Percentiles rank a stretch among this genome's conserved stretches.
phyloP scores from a whole-genome alignment of 2,797 vertebrate species.

The Zonotrichia albicollis region DNA sequence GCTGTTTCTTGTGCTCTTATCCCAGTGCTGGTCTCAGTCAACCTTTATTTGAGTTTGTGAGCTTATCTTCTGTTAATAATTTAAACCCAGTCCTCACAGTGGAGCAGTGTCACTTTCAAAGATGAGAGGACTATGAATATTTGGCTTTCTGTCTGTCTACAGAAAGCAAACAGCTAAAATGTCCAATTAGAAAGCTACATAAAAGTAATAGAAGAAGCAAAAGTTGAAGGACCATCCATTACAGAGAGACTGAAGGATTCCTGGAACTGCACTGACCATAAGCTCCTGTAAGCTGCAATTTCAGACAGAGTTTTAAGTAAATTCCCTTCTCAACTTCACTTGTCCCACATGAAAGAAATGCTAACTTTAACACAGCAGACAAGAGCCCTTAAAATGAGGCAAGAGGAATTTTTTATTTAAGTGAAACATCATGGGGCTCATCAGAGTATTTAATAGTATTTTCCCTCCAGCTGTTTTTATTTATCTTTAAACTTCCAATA shows the following conservation, averaged over 20 bases:
- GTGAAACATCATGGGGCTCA: constrained; percentile 68
- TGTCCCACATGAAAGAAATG: constrained; percentile 77
- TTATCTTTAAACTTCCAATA: constrained; percentile 81
- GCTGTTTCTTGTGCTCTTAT: neutral
- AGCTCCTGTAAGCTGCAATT: constrained; percentile 70
- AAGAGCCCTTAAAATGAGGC: constrained; percentile 63
- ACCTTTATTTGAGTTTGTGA: neutral
- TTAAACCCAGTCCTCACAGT: constrained; percentile 23
- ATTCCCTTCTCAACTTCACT: constrained; percentile 74
- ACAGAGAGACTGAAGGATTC: constrained; percentile 62
- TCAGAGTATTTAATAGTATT: constrained; percentile 63
- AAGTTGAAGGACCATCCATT: constrained; percentile 58
- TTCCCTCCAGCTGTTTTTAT: constrained; percentile 84
- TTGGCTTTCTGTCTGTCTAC: constrained; percentile 45
- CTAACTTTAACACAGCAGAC: constrained; percentile 63
- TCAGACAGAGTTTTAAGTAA: constrained; percentile 71
- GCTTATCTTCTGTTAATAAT: constrained; percentile 53
- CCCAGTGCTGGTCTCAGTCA: neutral
- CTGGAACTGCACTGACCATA: constrained; percentile 58
- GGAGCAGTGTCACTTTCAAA: constrained; percentile 30
- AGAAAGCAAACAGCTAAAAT: constrained; percentile 60
- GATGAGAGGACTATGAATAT: constrained; percentile 15
- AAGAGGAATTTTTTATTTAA: constrained; percentile 73
- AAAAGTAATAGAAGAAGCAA: constrained; percentile 60
- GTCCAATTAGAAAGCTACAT: constrained; percentile 67